These are phyloP conservation scores for Pelusios castaneus DNA, from an alignment of 2,113 vertebrate genomes.

Conservation along the genomic window DNA sequence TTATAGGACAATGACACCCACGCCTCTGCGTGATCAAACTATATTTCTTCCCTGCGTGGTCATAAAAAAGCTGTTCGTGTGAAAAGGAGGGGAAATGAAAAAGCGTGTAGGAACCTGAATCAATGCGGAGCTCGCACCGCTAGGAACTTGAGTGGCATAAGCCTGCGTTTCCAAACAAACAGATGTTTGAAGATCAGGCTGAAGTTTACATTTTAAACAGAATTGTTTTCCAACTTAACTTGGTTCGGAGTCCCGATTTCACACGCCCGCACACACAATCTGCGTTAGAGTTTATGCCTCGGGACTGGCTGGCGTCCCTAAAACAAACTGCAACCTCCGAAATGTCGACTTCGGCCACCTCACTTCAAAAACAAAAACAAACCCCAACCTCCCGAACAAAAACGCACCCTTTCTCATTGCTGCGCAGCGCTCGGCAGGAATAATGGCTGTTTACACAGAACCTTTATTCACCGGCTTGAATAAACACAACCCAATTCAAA, in stretches of 20 bases:
- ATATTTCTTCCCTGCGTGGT: not conserved
- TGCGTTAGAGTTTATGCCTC: conserved; percentile 33
- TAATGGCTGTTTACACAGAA: conserved; percentile 58
- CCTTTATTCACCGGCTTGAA: conserved; percentile 67
- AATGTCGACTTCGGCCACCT: conserved; percentile 53
- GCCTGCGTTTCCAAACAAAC: not conserved
- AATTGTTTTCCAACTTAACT: conserved; percentile 63
- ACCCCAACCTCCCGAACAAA: not conserved
- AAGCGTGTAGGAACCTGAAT: conserved; percentile 3
- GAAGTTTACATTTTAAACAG: conserved; percentile 59
- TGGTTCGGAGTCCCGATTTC: conserved; percentile 41
- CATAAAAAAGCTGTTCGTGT: not conserved
- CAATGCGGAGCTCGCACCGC: not conserved
- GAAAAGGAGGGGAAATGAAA: not conserved
- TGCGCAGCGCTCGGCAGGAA: conserved; percentile 45
- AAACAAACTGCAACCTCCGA: conserved; percentile 66
- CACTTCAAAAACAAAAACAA: not conserved
- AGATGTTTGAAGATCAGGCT: conserved; percentile 42
- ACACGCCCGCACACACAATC: conserved; percentile 38
- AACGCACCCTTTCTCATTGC: conserved; percentile 48
- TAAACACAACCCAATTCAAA: conserved; percentile 45
- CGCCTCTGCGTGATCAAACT: not conserved
- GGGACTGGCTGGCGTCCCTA: conserved; percentile 53
- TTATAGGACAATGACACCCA: no score
- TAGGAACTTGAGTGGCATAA: conserved; percentile 23